Evolutionary conservation across 1,140 invertebrate species (phyloP).

Genomic region (Pteromalus puparum): DNA sequence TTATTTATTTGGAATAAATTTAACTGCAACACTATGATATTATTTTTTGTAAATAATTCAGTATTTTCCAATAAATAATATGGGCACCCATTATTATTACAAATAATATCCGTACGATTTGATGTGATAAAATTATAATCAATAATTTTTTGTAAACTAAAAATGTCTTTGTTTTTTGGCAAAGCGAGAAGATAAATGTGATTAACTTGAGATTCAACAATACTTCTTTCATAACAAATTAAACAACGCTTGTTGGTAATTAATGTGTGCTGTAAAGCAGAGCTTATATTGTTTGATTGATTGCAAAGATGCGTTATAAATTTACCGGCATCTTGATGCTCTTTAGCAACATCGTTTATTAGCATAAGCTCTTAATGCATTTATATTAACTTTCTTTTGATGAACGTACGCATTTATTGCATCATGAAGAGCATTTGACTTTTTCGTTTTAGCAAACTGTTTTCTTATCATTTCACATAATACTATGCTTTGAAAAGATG

Average conservation of each 20-base stretch:
- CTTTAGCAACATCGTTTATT: background rate
- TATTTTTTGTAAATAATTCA: background rate
- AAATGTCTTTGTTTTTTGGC: background rate
- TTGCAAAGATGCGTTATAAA: conserved; percentile 4
- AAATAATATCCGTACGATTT: background rate
- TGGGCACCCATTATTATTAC: background rate
- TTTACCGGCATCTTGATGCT: background rate
- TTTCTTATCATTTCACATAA: background rate
- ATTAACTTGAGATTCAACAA: background rate
- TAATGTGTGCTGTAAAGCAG: background rate
- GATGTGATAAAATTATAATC: background rate
- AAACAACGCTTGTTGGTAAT: background rate
- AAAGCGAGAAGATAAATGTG: background rate
- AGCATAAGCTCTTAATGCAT: background rate
- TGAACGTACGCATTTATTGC: background rate
- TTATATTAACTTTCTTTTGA: background rate
- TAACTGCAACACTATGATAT: background rate
- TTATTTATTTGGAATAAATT: background rate
- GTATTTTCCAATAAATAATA: background rate
- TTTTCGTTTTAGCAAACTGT: background rate
- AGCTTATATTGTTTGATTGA: background rate
- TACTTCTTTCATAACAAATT: background rate
- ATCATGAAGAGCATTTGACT: background rate
- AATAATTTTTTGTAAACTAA: conserved; percentile 3
- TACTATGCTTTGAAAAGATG: background rate